Conservation (phyloP, 2,797 vertebrate genomes). For the Crossoptilon crossoptilon region DNA sequence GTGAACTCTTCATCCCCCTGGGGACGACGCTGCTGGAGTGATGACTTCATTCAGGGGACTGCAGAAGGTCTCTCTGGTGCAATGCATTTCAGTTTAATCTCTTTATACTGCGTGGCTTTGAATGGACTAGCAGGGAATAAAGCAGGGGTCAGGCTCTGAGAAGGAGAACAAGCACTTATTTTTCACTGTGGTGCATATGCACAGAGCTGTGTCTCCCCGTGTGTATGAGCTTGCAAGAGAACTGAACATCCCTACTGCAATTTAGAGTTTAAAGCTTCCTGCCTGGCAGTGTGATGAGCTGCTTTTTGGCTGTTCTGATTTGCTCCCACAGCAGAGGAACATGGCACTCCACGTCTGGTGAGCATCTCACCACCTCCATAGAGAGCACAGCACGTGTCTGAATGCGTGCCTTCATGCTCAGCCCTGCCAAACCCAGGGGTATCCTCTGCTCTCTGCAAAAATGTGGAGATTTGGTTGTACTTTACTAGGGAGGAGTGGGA, state of each 20-base stretch:
- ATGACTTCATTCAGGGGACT: constrained; percentile 12
- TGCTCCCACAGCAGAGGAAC: neutral
- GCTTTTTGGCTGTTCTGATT: neutral
- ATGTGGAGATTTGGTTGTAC: neutral
- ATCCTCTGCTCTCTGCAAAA: neutral
- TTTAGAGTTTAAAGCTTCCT: neutral
- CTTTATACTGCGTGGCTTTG: neutral
- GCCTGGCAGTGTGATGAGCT: neutral
- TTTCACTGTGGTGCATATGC: neutral
- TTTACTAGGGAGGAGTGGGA: neutral
- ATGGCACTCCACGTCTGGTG: neutral
- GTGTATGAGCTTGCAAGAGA: neutral
- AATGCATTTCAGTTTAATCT: neutral
- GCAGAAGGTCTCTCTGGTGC: neutral
- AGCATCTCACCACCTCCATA: neutral
- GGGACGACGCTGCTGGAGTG: neutral
- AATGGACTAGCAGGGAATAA: neutral
- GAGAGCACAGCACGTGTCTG: neutral
- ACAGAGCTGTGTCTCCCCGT: neutral
- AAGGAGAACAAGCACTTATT: neutral
- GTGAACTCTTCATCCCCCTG: neutral
- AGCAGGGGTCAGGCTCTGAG: neutral
- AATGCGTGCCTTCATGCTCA: neutral
- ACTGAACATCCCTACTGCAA: neutral
- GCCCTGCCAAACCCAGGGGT: neutral